These are phyloP conservation scores for Slavum lentiscoides DNA, from an alignment of 2,888 invertebrate genomes.

Conservation along the genomic window DNA sequence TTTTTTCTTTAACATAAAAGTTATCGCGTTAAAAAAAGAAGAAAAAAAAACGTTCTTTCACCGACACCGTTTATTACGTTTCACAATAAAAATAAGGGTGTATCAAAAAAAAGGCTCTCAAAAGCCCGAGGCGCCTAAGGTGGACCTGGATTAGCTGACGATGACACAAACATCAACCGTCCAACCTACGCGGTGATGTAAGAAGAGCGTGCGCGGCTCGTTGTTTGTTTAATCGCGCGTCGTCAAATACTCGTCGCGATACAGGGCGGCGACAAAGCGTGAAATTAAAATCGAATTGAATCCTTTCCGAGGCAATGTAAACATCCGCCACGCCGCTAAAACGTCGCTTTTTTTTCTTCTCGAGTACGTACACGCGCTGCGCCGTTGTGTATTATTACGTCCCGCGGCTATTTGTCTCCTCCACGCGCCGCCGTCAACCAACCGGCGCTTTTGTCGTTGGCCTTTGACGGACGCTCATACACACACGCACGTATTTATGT, in stretches of 20 bases:
- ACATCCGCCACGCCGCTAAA: slow-evolving; percentile 17
- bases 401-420: slow-evolving; percentile 42
- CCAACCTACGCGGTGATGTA: too few species aligned
- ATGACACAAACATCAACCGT: too few species aligned
- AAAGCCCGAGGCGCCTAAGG: too few species aligned
- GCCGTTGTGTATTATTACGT: slow-evolving; percentile 41
- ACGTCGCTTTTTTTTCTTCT: neutral
- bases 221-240: too few species aligned
- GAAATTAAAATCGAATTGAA: slow-evolving; percentile 53
- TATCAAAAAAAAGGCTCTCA: too few species aligned
- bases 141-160: too few species aligned
- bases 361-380: neutral
- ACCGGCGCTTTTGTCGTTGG: slow-evolving; percentile 34
- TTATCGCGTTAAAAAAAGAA: too few species aligned
- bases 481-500: neutral
- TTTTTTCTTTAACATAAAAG: too few species aligned
- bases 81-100: too few species aligned
- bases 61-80: too few species aligned
- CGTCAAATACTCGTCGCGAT: neutral
- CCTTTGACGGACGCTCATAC: slow-evolving; percentile 26
- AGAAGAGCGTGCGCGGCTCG: too few species aligned
- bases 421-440: neutral
- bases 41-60: too few species aligned
- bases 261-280: slow-evolving; percentile 43
- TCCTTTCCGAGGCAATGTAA: slow-evolving; percentile 24